Conservation (phyloP, 2,888 invertebrate species). For the Morinoia aosen region DNA sequence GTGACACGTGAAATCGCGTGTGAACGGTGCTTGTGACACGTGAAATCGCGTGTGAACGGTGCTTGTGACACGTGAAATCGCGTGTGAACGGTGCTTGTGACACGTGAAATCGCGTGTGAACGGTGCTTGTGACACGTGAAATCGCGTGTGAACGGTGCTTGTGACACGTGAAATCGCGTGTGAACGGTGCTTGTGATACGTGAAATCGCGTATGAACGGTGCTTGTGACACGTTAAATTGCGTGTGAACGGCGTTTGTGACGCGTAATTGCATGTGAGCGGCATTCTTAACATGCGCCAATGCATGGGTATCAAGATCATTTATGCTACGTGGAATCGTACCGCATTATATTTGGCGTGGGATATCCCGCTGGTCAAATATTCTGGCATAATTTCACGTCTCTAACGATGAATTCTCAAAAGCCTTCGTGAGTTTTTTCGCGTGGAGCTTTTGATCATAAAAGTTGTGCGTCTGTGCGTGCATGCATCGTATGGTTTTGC, state of each 20-base stretch:
- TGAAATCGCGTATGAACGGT: neutral
- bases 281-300: too few relatives aligned
- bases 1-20: neutral
- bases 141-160: neutral
- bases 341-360: neutral
- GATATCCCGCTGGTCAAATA: too few relatives aligned
- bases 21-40: neutral
- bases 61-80: neutral
- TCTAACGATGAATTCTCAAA: too few relatives aligned
- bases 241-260: neutral
- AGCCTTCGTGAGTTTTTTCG: neutral
- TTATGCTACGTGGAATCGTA: neutral
- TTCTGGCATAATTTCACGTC: too few relatives aligned
- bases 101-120: neutral
- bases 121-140: neutral
- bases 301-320: neutral
- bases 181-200: neutral
- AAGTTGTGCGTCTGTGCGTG: neutral
- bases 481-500: neutral
- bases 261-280: too few relatives aligned
- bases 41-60: too few relatives aligned
- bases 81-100: neutral
- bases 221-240: neutral
- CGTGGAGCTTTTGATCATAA: neutral
- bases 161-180: neutral